Percentiles rank a stretch among this genome's conserved stretches.
phyloP scores from a whole-genome alignment of 2,113 vertebrate species.

The Cephalopterus ornatus region DNA sequence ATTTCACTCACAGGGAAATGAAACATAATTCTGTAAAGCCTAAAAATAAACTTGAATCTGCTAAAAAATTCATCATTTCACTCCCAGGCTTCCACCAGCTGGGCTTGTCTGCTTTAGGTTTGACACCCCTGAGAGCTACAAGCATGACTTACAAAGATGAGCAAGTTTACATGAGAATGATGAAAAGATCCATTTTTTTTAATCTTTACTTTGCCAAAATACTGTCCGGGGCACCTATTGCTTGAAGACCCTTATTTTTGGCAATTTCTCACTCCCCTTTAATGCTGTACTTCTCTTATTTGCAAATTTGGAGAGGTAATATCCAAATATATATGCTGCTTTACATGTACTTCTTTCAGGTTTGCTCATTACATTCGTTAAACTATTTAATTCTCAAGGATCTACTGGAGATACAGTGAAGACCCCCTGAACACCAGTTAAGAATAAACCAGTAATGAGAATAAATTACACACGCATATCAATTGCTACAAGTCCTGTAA shows the following conservation, averaged over 20 bases:
- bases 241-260: neutral
- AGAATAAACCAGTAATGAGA: slow-evolving; percentile 67
- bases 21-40: slow-evolving; percentile 68
- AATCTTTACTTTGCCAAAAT: slow-evolving; percentile 51
- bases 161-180: slow-evolving; percentile 54
- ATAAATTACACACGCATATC: slow-evolving; percentile 61
- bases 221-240: neutral
- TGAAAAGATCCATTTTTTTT: slow-evolving; percentile 1
- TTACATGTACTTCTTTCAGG: neutral
- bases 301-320: neutral
- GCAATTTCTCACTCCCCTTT: neutral
- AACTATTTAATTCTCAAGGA: slow-evolving; percentile 55
- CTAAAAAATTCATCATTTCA: slow-evolving; percentile 75
- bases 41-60: slow-evolving; percentile 73
- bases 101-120: slow-evolving; percentile 70
- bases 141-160: slow-evolving; percentile 54
- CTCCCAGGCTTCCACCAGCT: slow-evolving; percentile 68
- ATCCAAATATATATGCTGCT: neutral
- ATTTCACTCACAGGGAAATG: slow-evolving; percentile 63
- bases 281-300: neutral
- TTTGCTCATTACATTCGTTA: slow-evolving; percentile 41
- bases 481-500: slow-evolving; percentile 59
- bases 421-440: slow-evolving; percentile 60
- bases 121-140: slow-evolving; percentile 67
- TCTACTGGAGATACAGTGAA: slow-evolving; percentile 16